Percentiles rank a stretch among this genome's conserved stretches.
These are phyloP conservation scores for Drosophila eohydei DNA, from an alignment of 2,888 invertebrate species.

Conservation along the genomic window DNA sequence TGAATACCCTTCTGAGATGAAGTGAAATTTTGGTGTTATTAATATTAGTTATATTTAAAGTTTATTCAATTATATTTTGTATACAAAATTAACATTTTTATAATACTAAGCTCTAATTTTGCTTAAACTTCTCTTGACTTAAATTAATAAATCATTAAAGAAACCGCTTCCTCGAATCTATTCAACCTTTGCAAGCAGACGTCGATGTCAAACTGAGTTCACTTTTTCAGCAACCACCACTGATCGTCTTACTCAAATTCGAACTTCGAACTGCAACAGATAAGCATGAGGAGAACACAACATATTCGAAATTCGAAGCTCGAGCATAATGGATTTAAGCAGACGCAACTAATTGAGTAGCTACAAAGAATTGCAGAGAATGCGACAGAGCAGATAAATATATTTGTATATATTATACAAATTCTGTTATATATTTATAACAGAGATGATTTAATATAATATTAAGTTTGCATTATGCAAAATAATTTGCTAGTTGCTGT, in stretches of 20 bases:
- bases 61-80: too few species aligned
- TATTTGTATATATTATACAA: background rate
- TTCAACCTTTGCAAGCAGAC: background rate
- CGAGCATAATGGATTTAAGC: background rate
- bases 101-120: too few species aligned
- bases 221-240: background rate
- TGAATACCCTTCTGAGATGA: conserved; percentile 2
- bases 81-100: background rate
- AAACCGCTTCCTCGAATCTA: too few species aligned
- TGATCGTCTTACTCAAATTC: background rate
- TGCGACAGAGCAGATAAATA: background rate
- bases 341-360: background rate
- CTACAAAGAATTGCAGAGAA: background rate
- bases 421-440: background rate
- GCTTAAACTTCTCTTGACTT: too few species aligned
- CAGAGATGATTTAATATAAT: background rate
- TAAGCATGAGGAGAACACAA: background rate
- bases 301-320: background rate
- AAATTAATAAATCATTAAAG: too few species aligned
- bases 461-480: background rate
- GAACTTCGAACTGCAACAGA: background rate
- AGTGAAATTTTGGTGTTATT: background rate
- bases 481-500: background rate
- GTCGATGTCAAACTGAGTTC: background rate
- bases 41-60: background rate